Evolutionary conservation across 2,113 vertebrate genomes (phyloP).

Genomic region (Lonchura striata): DNA sequence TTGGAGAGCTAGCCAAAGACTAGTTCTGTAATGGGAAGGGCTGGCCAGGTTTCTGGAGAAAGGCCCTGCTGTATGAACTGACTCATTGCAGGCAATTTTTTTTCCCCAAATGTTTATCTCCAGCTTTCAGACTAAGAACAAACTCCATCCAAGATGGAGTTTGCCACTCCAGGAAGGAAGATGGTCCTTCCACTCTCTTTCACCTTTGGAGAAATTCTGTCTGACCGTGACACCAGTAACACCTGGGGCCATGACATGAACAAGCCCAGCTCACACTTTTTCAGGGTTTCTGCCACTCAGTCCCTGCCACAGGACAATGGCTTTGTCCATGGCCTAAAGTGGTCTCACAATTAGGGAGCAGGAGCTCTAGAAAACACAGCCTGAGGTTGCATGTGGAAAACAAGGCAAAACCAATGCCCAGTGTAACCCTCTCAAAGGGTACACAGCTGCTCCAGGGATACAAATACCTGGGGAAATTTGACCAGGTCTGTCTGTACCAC

Average conservation of each 20-base stretch:
- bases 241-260: fast-evolving
- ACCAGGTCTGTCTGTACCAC: not conserved
- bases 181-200: not conserved
- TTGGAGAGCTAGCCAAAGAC: slow-evolving; percentile 21
- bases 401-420: fast-evolving
- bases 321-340: not conserved
- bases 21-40: not conserved
- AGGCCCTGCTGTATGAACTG: not conserved
- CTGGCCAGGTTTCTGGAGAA: slow-evolving; percentile 7
- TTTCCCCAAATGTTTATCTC: not conserved
- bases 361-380: not conserved
- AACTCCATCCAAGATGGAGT: not conserved
- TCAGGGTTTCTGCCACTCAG: not conserved
- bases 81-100: not conserved
- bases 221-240: not conserved
- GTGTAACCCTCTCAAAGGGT: not conserved
- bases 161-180: too few relatives aligned
- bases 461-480: not conserved
- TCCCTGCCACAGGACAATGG: not conserved
- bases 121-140: not conserved
- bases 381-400: not conserved
- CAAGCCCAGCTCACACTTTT: not conserved
- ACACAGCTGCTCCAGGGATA: not conserved
- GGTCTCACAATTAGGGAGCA: not conserved
- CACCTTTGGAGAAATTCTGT: not conserved